These are phyloP conservation scores for Lathamus discolor DNA, from an alignment of 2,113 vertebrate genomes.

Conservation along the genomic window DNA sequence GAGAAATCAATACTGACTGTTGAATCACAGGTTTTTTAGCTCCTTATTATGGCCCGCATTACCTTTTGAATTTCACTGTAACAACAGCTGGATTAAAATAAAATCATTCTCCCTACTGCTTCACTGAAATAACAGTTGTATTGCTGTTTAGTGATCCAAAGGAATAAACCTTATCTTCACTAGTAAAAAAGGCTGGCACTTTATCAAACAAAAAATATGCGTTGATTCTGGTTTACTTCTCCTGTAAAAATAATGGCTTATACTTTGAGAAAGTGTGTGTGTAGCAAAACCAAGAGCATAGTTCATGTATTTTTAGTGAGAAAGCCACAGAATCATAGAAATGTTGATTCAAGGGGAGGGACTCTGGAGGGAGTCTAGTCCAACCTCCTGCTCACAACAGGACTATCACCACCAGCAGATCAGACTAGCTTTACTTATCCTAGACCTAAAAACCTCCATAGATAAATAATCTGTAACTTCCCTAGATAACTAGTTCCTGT, in stretches of 20 bases:
- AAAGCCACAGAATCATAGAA: not conserved
- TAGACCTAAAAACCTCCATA: not conserved
- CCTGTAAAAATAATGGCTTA: not conserved
- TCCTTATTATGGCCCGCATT: not conserved
- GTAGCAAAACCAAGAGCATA: not conserved
- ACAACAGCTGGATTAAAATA: not conserved
- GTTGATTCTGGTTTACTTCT: not conserved
- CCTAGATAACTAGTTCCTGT: not conserved
- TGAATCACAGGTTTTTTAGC: not conserved
- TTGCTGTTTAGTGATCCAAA: not conserved
- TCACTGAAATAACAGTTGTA: not conserved
- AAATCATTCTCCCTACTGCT: not conserved
- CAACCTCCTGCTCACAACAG: not conserved
- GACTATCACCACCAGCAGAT: not conserved
- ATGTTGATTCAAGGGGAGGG: not conserved
- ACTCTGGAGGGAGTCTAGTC: not conserved
- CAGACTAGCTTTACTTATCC: not conserved
- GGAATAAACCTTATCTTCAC: not conserved
- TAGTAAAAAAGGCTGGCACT: not conserved
- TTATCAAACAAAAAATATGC: not conserved
- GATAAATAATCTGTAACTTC: not conserved
- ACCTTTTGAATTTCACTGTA: not conserved
- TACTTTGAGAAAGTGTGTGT: not conserved
- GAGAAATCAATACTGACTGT: conserved; percentile 18
- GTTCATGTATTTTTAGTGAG: not conserved